Evolutionary conservation across 1,140 invertebrate genomes (phyloP).

Genomic region (Bradynema listronoti): DNA sequence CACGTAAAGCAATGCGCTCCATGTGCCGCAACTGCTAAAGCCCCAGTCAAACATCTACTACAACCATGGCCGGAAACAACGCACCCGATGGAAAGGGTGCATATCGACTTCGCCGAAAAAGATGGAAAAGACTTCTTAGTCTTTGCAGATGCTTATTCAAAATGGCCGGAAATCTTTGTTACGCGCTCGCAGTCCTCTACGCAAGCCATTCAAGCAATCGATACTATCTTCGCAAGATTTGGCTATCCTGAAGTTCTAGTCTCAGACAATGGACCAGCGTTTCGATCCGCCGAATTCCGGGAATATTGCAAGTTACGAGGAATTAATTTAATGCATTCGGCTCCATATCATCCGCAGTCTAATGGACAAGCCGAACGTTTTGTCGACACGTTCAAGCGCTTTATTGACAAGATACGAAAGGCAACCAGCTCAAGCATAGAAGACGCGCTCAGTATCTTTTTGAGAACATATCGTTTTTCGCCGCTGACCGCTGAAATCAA

Average conservation of each 20-base stretch:
- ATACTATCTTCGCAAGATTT: neutral
- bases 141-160: conserved; percentile 15
- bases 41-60: neutral
- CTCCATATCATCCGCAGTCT: too few relatives aligned
- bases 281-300: too few relatives aligned
- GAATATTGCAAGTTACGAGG: too few relatives aligned
- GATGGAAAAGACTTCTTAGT: neutral
- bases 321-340: too few relatives aligned
- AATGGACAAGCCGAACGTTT: too few relatives aligned
- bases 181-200: conserved; percentile 15
- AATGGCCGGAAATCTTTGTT: conserved; percentile 16
- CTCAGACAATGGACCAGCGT: conserved; percentile 21
- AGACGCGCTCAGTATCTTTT: too few relatives aligned
- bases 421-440: too few relatives aligned
- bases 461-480: too few relatives aligned
- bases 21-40: neutral
- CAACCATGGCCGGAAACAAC: neutral
- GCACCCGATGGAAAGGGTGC: neutral
- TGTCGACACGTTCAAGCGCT: too few relatives aligned
- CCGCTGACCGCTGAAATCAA: too few relatives aligned
- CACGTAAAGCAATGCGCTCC: neutral
- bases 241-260: conserved; percentile 9
- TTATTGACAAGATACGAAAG: too few relatives aligned
- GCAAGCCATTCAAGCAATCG: neutral
- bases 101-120: conserved; percentile 9